Conservation (phyloP, 2,888 invertebrate species). For the Drosophila acutilabella region DNA sequence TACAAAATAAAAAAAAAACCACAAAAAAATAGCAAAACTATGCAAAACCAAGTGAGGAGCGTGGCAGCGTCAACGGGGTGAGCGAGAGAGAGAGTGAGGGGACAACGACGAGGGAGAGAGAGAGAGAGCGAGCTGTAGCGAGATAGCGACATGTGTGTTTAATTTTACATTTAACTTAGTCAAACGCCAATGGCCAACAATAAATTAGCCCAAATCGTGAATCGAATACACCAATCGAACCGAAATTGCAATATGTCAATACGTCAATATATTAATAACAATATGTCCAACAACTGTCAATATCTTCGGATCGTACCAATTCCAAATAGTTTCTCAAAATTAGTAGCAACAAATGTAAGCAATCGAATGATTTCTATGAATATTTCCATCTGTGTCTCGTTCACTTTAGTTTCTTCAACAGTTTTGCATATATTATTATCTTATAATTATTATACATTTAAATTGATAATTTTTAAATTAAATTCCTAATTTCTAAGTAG, state of each 20-base stretch:
- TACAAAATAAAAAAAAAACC: conserved; percentile 39
- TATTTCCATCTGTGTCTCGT: conserved; percentile 39
- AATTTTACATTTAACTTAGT: conserved; percentile 66
- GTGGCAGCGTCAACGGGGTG: conserved; percentile 45
- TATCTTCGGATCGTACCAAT: conserved; percentile 34
- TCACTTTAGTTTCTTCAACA: conserved; percentile 23
- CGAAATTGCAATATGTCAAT: conserved; percentile 11
- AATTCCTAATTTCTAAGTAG: conserved; percentile 62
- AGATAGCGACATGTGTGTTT: conserved; percentile 66
- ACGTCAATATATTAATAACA: conserved; percentile 1
- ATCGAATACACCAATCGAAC: conserved; percentile 14
- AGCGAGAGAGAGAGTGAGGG: conserved; percentile 10
- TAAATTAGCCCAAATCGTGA: conserved; percentile 22
- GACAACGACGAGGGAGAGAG: conserved; percentile 7
- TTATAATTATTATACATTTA: conserved; percentile 2
- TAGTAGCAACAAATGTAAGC: conserved; percentile 49
- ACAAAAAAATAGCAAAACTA: conserved; percentile 71
- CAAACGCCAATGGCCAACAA: conserved; percentile 38
- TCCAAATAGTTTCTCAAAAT: conserved; percentile 31
- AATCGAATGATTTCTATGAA: conserved; percentile 10
- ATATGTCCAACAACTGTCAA: conserved; percentile 23
- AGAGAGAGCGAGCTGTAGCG: not conserved
- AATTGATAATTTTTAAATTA: conserved; percentile 19
- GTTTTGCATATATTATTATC: conserved; percentile 10
- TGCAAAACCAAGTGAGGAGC: conserved; percentile 72